phyloP scores from a whole-genome alignment of 2,797 vertebrate genomes.

The Saxicola maurus region DNA sequence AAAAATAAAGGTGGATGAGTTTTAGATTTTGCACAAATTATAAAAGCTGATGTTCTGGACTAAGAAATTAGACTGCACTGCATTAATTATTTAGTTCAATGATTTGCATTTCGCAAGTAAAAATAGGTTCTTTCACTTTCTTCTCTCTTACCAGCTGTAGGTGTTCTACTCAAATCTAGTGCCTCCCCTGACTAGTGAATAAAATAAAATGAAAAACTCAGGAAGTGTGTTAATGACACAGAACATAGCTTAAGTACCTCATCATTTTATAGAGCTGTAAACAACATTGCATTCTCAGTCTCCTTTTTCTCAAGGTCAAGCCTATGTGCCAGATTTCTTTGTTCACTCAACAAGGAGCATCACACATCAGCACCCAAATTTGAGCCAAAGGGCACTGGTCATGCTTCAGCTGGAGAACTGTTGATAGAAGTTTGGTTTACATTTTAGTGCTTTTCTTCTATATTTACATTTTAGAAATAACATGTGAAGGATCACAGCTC shows the following conservation, averaged over 20 bases:
- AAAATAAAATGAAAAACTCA: background rate
- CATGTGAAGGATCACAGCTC: background rate
- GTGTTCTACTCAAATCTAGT: background rate
- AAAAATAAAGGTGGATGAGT: background rate
- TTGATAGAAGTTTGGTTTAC: background rate
- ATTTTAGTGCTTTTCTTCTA: background rate
- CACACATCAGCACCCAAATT: background rate
- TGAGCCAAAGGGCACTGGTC: background rate
- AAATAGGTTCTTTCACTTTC: background rate
- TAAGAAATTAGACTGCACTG: background rate
- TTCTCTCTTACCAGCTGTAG: background rate
- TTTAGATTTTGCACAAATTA: background rate
- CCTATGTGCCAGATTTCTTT: background rate
- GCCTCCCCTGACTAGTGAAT: background rate
- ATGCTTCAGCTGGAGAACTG: background rate
- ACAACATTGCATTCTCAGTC: background rate
- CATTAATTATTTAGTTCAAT: constrained; percentile 6
- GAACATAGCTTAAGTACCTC: background rate
- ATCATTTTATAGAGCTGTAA: background rate
- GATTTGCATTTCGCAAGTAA: background rate
- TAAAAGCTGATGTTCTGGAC: background rate
- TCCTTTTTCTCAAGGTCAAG: background rate
- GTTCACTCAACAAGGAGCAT: background rate
- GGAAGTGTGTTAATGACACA: background rate
- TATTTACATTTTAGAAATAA: background rate